These are phyloP conservation scores for Aplidium turbinatum DNA, from an alignment of 23 tunicate species.

Conservation along the genomic window DNA sequence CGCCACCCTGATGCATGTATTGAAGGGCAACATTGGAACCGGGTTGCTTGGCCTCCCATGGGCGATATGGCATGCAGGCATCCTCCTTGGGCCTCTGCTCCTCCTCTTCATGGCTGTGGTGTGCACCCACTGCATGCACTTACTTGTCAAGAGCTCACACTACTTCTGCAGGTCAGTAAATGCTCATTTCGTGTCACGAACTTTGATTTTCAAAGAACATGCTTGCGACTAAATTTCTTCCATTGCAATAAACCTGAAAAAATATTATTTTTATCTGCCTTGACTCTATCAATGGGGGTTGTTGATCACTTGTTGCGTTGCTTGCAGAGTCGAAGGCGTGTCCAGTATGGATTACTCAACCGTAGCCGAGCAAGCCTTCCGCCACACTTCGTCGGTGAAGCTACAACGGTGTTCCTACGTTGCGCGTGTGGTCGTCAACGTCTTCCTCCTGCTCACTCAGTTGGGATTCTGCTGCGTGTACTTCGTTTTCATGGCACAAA, in stretches of 20 bases:
- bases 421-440: slow-evolving; percentile 37
- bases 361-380: slow-evolving; percentile 33
- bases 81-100: slow-evolving; percentile 72
- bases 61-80: slow-evolving; percentile 90
- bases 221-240: too few relatives aligned
- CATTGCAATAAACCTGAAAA: too few relatives aligned
- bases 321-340: slow-evolving; percentile 28
- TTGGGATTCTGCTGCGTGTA: slow-evolving; percentile 98
- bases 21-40: slow-evolving; percentile 97
- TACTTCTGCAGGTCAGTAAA: slow-evolving; percentile 83
- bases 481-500: slow-evolving; percentile 93
- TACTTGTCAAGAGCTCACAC: slow-evolving; percentile 77
- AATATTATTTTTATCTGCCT: too few relatives aligned
- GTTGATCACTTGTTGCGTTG: too few relatives aligned
- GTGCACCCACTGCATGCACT: slow-evolving; percentile 93
- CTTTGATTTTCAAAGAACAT: too few relatives aligned
- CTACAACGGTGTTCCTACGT: slow-evolving; percentile 7
- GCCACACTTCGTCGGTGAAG: slow-evolving; percentile 12
- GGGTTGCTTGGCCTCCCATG: slow-evolving; percentile 90
- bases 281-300: too few relatives aligned
- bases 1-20: slow-evolving; percentile 88
- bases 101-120: slow-evolving; percentile 77
- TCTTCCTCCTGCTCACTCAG: slow-evolving; percentile 88
- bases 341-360: slow-evolving; percentile 54
- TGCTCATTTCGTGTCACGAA: too few relatives aligned